Conservation (phyloP, 1,140 invertebrate genomes). For the Bombus breviceps region DNA sequence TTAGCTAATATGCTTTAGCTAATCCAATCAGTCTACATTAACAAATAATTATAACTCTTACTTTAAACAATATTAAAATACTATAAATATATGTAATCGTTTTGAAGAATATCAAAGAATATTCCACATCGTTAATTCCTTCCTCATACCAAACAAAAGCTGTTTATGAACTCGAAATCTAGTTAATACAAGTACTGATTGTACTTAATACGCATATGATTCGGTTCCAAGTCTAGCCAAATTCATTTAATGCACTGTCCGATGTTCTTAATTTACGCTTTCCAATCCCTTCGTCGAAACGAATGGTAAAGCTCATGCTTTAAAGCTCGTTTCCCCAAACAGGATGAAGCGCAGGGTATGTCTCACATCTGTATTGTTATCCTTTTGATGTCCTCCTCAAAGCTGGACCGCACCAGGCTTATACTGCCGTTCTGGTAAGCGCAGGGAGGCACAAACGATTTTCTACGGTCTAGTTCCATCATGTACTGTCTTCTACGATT, state of each 20-base stretch:
- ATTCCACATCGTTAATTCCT: not conserved
- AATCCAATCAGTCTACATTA: not conserved
- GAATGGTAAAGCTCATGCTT: slow-evolving; percentile 47
- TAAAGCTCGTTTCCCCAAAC: slow-evolving; percentile 59
- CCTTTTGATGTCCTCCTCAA: slow-evolving; percentile 75
- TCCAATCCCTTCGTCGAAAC: slow-evolving; percentile 28
- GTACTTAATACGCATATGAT: not conserved
- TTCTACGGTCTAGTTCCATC: slow-evolving; percentile 17
- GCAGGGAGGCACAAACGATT: slow-evolving; percentile 65
- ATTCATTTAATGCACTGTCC: slow-evolving; percentile 6
- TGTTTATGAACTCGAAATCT: too few species aligned
- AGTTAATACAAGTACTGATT: too few species aligned
- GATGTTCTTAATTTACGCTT: slow-evolving; percentile 55
- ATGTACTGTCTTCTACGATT: not conserved
- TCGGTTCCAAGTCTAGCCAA: not conserved
- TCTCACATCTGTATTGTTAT: slow-evolving; percentile 68
- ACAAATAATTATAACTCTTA: not conserved
- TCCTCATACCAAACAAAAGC: not conserved
- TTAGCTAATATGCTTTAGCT: too few species aligned
- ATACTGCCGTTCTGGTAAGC: slow-evolving; percentile 57
- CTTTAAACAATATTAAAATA: not conserved
- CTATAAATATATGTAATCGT: not conserved
- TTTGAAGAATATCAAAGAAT: not conserved
- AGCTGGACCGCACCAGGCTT: slow-evolving; percentile 69
- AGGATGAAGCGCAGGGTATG: slow-evolving; percentile 55